Evolutionary conservation across 2,888 invertebrate genomes (phyloP), one percentile per base, ranked within the genome.

Genomic region (Podotricha telesiphe): DNA sequence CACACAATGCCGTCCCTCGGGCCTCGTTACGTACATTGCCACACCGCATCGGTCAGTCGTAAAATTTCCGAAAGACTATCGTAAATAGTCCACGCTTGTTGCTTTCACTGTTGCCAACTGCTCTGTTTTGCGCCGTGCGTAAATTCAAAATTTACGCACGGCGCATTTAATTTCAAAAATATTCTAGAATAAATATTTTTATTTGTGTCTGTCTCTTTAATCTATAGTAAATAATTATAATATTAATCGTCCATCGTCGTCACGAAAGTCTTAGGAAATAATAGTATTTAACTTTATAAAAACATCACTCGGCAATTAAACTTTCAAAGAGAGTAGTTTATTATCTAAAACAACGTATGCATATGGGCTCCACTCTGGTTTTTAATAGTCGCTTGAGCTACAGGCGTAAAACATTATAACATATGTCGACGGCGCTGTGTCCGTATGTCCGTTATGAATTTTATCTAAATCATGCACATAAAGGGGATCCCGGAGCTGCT

Each of bases 1-100:
- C n/a, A 34, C n/a, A 65, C 67, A 67, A 67, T 67, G 67, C 45
- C 50, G 11, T 51, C 67, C 67, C 67, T 20, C 42, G 53, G 67
- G 67, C 34, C 67, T 61, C 61, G 53, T 67, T 59, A 42, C 67
- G 67, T 19, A 34, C 53, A 13, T 61, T 20, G 42, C 61, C 17
- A 17, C 42, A 42, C 28, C n/a, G 50, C 42, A 45, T 51, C 53
- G 61, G 28, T 17, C 22, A 50, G 22, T 51, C 59, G 59, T 51
- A 28, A 20, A 61, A 58, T 42, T 42, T 22, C 8, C 42, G 20
- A 42, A 50, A 3, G 15, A 58, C 58, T 42, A 20, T 58, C 42
- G 15, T 42, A 20, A 20, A n/a, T 58, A 8, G 42, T 42, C 19
- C 13, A 58, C 40, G 15, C 59, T 45, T 42, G n/a, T 59, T n/a